Evolutionary conservation across 2,888 invertebrate species (phyloP).

Genomic region (Eupelmus urozonus): DNA sequence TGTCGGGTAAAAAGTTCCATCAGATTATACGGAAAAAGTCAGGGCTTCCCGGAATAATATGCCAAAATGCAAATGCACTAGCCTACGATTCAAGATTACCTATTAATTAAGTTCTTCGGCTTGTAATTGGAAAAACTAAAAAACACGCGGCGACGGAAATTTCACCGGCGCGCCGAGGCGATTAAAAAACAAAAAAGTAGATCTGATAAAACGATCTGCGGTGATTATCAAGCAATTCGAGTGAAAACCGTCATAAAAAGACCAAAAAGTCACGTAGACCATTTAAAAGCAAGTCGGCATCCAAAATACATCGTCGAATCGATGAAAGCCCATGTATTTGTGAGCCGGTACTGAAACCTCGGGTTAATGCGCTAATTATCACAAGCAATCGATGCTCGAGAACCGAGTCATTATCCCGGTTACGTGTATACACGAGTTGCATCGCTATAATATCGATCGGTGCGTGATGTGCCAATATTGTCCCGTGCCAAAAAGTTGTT

Average conservation of each 20-base stretch:
- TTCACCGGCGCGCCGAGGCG: neutral
- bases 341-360: neutral
- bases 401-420: constrained; percentile 12
- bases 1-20: neutral
- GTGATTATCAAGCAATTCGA: neutral
- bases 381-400: constrained; percentile 17
- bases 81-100: too few relatives aligned
- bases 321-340: neutral
- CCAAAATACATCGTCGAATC: neutral
- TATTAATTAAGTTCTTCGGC: too few relatives aligned
- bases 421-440: neutral
- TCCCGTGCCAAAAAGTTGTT: too few relatives aligned
- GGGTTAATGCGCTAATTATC: constrained; percentile 29
- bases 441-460: neutral
- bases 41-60: too few relatives aligned
- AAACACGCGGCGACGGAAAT: too few relatives aligned
- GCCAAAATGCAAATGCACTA: too few relatives aligned
- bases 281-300: neutral
- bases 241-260: neutral
- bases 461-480: neutral
- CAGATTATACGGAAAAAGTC: neutral
- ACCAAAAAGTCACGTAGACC: neutral
- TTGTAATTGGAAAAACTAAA: too few relatives aligned
- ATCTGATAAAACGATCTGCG: neutral
- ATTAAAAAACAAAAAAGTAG: neutral